These are phyloP conservation scores for Pionites leucogaster DNA, from an alignment of 2,113 vertebrate species.

Conservation along the genomic window DNA sequence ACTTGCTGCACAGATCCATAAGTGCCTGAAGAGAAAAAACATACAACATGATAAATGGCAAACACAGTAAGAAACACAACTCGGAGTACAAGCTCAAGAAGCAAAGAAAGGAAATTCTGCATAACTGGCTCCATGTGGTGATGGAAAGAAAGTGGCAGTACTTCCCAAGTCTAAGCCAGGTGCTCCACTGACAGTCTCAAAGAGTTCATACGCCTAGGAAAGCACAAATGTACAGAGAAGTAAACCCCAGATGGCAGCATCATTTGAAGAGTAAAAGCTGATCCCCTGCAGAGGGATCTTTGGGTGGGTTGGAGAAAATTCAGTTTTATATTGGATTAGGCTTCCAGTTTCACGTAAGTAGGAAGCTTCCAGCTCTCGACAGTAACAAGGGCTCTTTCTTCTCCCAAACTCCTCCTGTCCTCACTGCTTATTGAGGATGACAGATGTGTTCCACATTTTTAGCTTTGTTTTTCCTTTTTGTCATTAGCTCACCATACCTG, in stretches of 20 bases:
- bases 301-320: background rate
- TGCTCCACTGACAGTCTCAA: background rate
- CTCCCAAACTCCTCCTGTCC: background rate
- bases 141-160: background rate
- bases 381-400: background rate
- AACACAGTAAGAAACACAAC: background rate
- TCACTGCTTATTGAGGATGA: background rate
- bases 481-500: background rate
- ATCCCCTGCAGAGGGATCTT: background rate
- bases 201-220: background rate
- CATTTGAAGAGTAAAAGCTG: background rate
- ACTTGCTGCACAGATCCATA: constrained; percentile 83
- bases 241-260: background rate
- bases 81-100: background rate
- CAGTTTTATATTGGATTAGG: background rate
- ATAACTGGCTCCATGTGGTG: background rate
- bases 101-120: background rate
- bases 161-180: background rate
- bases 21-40: constrained; percentile 71
- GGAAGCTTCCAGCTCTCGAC: background rate
- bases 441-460: background rate
- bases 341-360: background rate
- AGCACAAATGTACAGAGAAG: background rate
- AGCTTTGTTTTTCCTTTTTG: background rate
- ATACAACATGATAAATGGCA: rapidly evolving